Evolutionary conservation across 2,797 vertebrate genomes (phyloP).

Genomic region (Cryptoprocta ferox): DNA sequence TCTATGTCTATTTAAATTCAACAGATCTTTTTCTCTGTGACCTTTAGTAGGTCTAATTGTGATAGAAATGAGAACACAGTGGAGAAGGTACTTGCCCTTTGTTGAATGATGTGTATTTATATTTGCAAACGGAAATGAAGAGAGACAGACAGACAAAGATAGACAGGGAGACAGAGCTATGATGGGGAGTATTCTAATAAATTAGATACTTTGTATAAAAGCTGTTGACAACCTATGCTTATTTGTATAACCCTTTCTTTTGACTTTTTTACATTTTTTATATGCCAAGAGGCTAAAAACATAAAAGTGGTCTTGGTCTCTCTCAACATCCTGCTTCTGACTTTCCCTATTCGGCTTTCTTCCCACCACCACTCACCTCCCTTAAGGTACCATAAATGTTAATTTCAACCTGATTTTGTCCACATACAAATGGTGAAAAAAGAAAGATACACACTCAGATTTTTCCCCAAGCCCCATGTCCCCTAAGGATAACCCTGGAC

Average conservation of each 20-base stretch:
- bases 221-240: background rate
- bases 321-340: background rate
- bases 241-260: background rate
- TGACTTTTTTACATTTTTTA: background rate
- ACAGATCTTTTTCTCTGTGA: slow-evolving; percentile 47
- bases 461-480: background rate
- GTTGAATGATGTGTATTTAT: background rate
- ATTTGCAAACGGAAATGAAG: background rate
- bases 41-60: slow-evolving; percentile 61
- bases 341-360: background rate
- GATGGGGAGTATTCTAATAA: background rate
- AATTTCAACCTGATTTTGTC: slow-evolving; percentile 29
- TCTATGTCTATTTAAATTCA: slow-evolving; percentile 72
- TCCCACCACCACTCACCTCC: background rate
- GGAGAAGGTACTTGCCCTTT: slow-evolving; percentile 36
- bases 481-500: background rate
- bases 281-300: background rate
- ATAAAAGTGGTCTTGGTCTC: background rate
- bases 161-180: background rate
- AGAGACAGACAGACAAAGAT: too few species aligned
- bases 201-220: background rate
- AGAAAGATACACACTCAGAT: background rate
- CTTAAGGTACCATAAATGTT: background rate
- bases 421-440: background rate
- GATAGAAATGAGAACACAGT: slow-evolving; percentile 18